These are phyloP conservation scores for Stenchaetothrips biformis DNA, from an alignment of 2,888 invertebrate species.

Conservation along the genomic window DNA sequence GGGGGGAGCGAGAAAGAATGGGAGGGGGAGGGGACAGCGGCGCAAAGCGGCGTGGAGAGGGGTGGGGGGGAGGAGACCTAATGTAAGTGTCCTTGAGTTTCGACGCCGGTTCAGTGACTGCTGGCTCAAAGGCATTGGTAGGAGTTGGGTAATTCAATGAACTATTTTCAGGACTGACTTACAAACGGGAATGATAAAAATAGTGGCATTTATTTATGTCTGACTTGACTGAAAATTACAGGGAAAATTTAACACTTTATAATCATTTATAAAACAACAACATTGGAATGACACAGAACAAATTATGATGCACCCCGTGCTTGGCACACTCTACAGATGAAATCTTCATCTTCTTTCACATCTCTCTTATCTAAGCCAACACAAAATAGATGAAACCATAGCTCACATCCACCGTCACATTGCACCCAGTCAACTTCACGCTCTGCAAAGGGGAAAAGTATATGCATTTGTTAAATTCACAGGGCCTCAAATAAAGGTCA, in stretches of 20 bases:
- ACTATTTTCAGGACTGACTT: no score
- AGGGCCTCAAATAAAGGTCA: not conserved
- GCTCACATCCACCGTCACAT: conserved; percentile 90
- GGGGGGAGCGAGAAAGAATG: no score
- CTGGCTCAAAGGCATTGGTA: no score
- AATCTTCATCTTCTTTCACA: conserved; percentile 79
- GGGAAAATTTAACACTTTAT: conserved; percentile 13
- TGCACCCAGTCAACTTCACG: conserved; percentile 76
- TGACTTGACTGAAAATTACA: conserved; percentile 19
- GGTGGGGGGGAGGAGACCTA: not conserved
- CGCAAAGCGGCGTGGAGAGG: no score
- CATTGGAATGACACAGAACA: conserved; percentile 21
- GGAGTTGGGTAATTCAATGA: no score
- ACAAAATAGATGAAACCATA: conserved; percentile 96
- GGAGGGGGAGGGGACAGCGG: not conserved
- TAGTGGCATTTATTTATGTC: not conserved
- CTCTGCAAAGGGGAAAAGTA: not conserved
- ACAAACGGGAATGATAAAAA: not conserved
- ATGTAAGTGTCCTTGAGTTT: no score
- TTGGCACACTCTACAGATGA: conserved; percentile 64
- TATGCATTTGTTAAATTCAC: not conserved
- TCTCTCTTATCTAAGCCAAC: conserved; percentile 78
- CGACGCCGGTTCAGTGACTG: no score
- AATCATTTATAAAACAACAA: conserved; percentile 9
- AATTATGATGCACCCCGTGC: conserved; percentile 35